Evolutionary conservation across 2,797 vertebrate species (phyloP).

Genomic region (Enteromius argenteus): DNA sequence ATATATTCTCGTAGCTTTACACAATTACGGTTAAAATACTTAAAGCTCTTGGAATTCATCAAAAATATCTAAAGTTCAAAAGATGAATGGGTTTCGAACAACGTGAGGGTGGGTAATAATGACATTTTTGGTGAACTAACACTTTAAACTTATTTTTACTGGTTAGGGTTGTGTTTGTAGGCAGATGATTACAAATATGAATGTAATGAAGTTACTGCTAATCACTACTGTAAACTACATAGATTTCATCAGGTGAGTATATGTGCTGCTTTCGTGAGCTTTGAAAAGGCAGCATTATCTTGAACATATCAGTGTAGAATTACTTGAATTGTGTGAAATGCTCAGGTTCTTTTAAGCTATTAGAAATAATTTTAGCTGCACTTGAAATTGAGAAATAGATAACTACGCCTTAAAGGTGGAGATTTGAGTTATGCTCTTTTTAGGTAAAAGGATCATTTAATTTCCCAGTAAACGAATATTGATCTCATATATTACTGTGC

Average conservation of each 20-base stretch:
- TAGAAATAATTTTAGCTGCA: constrained; percentile 16
- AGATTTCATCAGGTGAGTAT: constrained; percentile 3
- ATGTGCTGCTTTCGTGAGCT: neutral
- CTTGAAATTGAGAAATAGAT: constrained; percentile 26
- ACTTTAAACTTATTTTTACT: neutral
- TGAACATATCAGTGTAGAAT: neutral
- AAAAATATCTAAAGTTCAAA: no score
- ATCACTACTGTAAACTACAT: constrained; percentile 25
- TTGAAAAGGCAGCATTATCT: neutral
- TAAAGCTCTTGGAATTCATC: no score
- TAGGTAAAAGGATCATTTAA: neutral
- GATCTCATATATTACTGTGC: neutral
- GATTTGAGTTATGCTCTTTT: neutral
- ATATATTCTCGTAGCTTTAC: no score
- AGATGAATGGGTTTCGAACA: no score
- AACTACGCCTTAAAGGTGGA: neutral
- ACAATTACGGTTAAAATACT: no score
- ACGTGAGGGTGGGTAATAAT: no score
- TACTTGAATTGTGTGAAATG: constrained; percentile 32
- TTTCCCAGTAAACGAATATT: neutral
- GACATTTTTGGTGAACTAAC: no score
- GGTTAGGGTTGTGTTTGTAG: neutral
- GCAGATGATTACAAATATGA: neutral
- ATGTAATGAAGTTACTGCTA: neutral
- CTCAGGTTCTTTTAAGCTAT: constrained; percentile 29